Conservation (phyloP, 2,888 invertebrate species). For the Apamea sordens region DNA sequence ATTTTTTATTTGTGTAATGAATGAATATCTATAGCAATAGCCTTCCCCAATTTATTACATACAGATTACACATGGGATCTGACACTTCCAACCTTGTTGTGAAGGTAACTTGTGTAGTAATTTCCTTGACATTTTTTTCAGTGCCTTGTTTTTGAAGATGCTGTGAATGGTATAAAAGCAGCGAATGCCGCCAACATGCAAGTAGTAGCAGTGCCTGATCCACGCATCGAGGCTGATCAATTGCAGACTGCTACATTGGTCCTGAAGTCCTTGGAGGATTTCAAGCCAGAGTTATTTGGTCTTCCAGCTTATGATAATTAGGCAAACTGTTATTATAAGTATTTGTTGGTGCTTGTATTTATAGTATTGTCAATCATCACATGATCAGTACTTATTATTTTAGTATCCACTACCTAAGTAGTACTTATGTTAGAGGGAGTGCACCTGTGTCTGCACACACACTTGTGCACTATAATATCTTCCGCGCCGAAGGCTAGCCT, state of each 20-base stretch:
- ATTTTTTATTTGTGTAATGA: not conserved
- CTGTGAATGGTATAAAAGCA: constrained; percentile 96
- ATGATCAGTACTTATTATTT: constrained; percentile 50
- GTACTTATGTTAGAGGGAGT: constrained; percentile 4
- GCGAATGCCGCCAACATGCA: constrained; percentile 96
- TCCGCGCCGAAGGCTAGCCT: not conserved
- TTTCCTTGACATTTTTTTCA: constrained; percentile 69
- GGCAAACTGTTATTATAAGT: constrained; percentile 31
- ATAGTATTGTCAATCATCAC: constrained; percentile 44
- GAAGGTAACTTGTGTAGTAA: not conserved
- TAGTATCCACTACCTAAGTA: constrained; percentile 39
- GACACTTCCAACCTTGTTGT: not conserved
- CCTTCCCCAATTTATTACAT: not conserved
- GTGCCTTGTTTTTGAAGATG: constrained; percentile 97
- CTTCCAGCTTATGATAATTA: constrained; percentile 89
- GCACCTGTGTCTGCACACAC: not conserved
- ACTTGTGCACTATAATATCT: not conserved
- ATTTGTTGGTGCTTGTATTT: constrained; percentile 62
- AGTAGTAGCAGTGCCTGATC: constrained; percentile 94
- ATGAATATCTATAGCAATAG: not conserved
- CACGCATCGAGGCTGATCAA: constrained; percentile 76
- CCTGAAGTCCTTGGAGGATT: constrained; percentile 93
- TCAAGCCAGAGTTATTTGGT: constrained; percentile 95
- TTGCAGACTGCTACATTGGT: constrained; percentile 91
- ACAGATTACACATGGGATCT: not conserved